Percentiles rank a stretch among this genome's conserved stretches.
These are phyloP conservation scores for Siniperca scherzeri DNA, from an alignment of 2,797 vertebrate genomes.

Conservation along the genomic window DNA sequence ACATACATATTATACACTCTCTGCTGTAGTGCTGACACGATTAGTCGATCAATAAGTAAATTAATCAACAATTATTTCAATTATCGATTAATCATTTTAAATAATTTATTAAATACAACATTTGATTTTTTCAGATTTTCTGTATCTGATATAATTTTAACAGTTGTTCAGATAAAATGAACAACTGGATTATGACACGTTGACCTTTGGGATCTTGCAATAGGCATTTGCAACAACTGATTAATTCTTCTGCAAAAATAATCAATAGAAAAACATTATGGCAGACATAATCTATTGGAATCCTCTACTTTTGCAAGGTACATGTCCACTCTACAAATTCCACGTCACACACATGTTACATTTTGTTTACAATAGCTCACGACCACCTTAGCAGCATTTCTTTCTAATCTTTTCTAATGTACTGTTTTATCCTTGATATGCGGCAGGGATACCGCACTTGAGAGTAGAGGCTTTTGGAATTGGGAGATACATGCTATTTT, in stretches of 20 bases:
- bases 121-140: not conserved
- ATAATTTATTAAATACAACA: not conserved
- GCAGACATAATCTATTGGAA: not conserved
- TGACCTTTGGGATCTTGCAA: not conserved
- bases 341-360: not conserved
- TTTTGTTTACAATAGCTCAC: too few relatives aligned
- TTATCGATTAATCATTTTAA: not conserved
- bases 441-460: not conserved
- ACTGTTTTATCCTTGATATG: not conserved
- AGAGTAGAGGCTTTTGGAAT: not conserved
- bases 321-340: not conserved
- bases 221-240: not conserved
- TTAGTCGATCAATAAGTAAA: not conserved
- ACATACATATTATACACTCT: not conserved
- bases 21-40: not conserved
- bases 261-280: not conserved
- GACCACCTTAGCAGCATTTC: too few relatives aligned
- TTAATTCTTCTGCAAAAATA: not conserved
- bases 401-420: too few relatives aligned
- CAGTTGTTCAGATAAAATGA: not conserved
- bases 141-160: not conserved
- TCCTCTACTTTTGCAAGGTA: not conserved
- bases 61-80: not conserved
- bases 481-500: not conserved
- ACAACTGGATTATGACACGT: not conserved